Evolutionary conservation across 2,113 vertebrate genomes (phyloP).

Genomic region (Microtus oregoni): DNA sequence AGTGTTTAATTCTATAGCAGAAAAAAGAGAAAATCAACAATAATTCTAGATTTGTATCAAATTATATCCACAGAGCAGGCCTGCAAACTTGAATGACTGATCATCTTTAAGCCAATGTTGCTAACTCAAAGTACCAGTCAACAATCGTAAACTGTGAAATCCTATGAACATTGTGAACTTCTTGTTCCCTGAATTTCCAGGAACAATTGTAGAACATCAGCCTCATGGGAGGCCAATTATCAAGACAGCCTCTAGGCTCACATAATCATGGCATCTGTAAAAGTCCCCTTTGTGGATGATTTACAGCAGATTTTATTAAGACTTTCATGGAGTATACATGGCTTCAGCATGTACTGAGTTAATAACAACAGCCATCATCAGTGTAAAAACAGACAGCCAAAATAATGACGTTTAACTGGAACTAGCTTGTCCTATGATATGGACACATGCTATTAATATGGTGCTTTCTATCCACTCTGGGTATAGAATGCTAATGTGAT

Average conservation of each 20-base stretch:
- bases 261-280: slow-evolving; percentile 66
- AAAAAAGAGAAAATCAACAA: background rate
- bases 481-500: background rate
- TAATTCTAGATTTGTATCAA: background rate
- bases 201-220: slow-evolving; percentile 20
- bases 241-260: slow-evolving; percentile 68
- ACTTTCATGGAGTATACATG: slow-evolving; percentile 77
- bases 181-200: slow-evolving; percentile 1
- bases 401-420: slow-evolving; percentile 55
- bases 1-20: background rate
- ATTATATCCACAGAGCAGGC: background rate
- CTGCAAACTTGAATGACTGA: background rate
- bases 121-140: slow-evolving; percentile 52
- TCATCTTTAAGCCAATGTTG: background rate
- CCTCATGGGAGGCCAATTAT: slow-evolving; percentile 48
- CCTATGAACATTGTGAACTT: slow-evolving; percentile 2
- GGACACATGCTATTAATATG: background rate
- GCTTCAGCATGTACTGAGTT: slow-evolving; percentile 78
- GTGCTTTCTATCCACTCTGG: background rate
- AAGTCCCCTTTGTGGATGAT: slow-evolving; percentile 81
- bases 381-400: slow-evolving; percentile 45
- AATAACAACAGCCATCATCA: slow-evolving; percentile 73
- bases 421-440: slow-evolving; percentile 32
- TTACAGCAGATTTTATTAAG: slow-evolving; percentile 81
- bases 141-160: slow-evolving; percentile 63